Evolutionary conservation across 2,797 vertebrate genomes (phyloP), one percentile per base, ranked within the genome.

Genomic region (Erethizon dorsatum): DNA sequence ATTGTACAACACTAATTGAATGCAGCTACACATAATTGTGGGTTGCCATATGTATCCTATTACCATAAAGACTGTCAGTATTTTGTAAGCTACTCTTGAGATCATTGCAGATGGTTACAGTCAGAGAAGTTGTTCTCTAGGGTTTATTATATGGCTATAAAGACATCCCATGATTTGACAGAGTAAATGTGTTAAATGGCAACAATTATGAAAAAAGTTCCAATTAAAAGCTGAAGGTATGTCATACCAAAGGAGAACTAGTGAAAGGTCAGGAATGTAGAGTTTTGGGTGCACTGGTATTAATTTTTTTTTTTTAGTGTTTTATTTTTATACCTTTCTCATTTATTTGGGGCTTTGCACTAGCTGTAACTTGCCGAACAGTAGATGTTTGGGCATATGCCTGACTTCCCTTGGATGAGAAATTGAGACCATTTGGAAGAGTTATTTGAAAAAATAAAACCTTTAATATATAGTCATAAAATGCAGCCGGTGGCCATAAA

Each of bases 1-100:
- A 99, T 99, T 99, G 98, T 98, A 98, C 98, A 98, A 97, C 98
- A 98, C 97, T 99, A 99, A 99, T 99, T 99, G 98, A 99, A 99
- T 98, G 98, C 98, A 98, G 98, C 97, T 86, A 98, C 97, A 98
- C 96, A 71, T 98, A 99, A 99, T 97, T 98, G 98, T 98, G 97
- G 92, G 94, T 96, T 97, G 97, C 98, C 99, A 99, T 99, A 99
- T 99, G 99, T 97, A 98, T 98, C 98, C 98, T 97, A 99, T 99
- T 98, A 99, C 97, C 98, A 94, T 97, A 98, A 98, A 98, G 98
- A 98, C 98, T 98, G 98, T 96, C 98, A 98, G 98, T 97, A 97
- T 98, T 98, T 98, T 98, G 98, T 98, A 97, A 98, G 97, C 97
- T 98, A 85, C 98, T 97, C 97, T 98, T 98, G 97, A 97, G 98